A percentile compares a stretch with the other conserved stretches of the same genome.
These are phyloP conservation scores for Aphelinus atriplicis DNA, from an alignment of 1,140 invertebrate genomes.

Conservation along the genomic window DNA sequence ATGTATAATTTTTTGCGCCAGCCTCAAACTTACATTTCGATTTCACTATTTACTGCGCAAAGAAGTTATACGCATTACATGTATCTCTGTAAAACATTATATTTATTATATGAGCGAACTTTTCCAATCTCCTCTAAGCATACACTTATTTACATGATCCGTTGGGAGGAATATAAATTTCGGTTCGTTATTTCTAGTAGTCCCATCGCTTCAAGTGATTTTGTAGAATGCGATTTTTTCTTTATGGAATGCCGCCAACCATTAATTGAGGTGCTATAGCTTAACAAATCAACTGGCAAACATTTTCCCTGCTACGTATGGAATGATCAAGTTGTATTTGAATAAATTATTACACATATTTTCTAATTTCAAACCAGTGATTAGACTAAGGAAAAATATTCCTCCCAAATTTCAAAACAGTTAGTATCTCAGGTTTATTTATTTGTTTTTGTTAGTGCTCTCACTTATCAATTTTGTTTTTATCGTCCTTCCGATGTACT, in stretches of 20 bases:
- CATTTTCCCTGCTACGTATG: too few species aligned
- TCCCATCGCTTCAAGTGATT: conserved; percentile 1
- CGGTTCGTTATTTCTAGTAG: conserved; percentile 28
- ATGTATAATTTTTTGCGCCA: conserved; percentile 24
- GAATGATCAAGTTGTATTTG: too few species aligned
- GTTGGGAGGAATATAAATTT: conserved; percentile 47
- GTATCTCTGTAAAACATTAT: not conserved
- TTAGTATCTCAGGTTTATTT: conserved; percentile 53
- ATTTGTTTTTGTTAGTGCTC: conserved; percentile 32
- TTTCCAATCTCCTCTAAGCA: conserved; percentile 18
- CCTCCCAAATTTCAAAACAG: conserved; percentile 43
- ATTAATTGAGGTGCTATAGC: too few species aligned
- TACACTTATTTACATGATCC: conserved; percentile 29
- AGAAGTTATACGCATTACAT: not conserved
- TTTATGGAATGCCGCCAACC: too few species aligned
- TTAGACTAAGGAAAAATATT: conserved; percentile 13
- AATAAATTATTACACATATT: not conserved
- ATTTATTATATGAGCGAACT: conserved; percentile 2
- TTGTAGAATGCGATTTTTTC: not conserved
- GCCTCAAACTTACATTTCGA: not conserved
- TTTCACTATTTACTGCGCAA: not conserved
- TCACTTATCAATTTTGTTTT: conserved; percentile 8
- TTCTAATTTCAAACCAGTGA: not conserved
- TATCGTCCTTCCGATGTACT: conserved; percentile 12
- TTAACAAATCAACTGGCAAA: too few species aligned